phyloP scores from a whole-genome alignment of 2,888 invertebrate genomes.

The Andrena trimmerana region DNA sequence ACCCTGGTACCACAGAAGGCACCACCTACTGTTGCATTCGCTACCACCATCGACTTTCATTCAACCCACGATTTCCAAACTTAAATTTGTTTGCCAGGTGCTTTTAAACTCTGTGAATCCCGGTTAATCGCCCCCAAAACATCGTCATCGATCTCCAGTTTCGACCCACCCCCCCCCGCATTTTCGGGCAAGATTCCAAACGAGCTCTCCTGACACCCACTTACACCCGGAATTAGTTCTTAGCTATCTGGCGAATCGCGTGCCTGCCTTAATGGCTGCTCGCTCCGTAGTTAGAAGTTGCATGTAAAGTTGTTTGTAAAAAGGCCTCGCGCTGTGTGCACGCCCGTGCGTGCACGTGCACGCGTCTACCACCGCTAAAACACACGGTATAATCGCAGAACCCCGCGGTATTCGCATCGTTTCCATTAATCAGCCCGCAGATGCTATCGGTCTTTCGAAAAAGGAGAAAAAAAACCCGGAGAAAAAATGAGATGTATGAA shows the following conservation, averaged over 20 bases:
- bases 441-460: conserved; percentile 57
- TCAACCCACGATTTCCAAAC: neutral
- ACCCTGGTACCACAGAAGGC: neutral
- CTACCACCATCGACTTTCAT: neutral
- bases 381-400: conserved; percentile 62
- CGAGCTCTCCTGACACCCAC: conserved; percentile 66
- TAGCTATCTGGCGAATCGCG: conserved; percentile 70
- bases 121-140: conserved; percentile 9
- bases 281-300: conserved; percentile 62
- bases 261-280: conserved; percentile 70
- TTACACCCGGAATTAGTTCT: conserved; percentile 67
- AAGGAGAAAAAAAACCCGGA: neutral
- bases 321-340: conserved; percentile 41
- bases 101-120: conserved; percentile 30
- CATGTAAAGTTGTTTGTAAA: conserved; percentile 70
- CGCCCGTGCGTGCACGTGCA: conserved; percentile 14
- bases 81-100: neutral
- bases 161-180: conserved; percentile 12
- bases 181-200: conserved; percentile 72
- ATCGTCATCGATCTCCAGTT: conserved; percentile 25
- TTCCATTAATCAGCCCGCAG: conserved; percentile 71
- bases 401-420: conserved; percentile 64
- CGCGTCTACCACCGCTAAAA: conserved; percentile 34
- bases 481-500: conserved; percentile 44
- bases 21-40: neutral